Base-by-base conservation (phyloP, 1,140 invertebrate genomes). In the Cataglyphis hispanica region DNA sequence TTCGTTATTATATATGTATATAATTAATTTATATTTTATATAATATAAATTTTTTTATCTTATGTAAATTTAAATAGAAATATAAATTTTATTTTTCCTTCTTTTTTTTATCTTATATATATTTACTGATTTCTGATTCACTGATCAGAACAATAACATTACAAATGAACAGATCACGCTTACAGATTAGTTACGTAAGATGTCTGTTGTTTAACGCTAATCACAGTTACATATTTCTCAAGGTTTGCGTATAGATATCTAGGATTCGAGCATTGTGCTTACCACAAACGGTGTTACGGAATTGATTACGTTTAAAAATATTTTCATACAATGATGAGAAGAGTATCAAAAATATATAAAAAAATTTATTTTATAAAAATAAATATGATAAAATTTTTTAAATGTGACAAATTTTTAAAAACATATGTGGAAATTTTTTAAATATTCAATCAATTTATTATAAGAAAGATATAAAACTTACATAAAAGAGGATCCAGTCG, bases 401-500 rank as follows among this genome's bases (percentile, higher is more conserved):
- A 50, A 1, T 50, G 6, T 50, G 3, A 50, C 19, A 50, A 50
- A 50, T 19, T 19, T 50, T 63, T 64, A 34, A 64, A 64, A 25
- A 25, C 22, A 64, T 64, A 37, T 34, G 34, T 37, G 10, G 1
- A 19, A 64, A 64, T 64, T 64, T 37, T 64, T 19, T 1, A 34
- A 70, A 22, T 46, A 34, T 4, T 11, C 1, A 72, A 22, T 72
- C 11, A 63, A n/a, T 37, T 43, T 8, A 10, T n/a, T 50, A 58
- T 34, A 58, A 69, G n/a, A 22, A 13, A 60, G 37, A 22, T 50
- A 61, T 61, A 46, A 76, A 87, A 95, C 95, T 97, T 94, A 97
- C 97, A 96, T 85, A 97, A 93, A 86, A 97, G 94, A 19, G 97
- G 97, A 94, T 97, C 97, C 58, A 97, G 94, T 76, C 96, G 94